Evolutionary conservation across 37 sponge, comb jelly and placozoan genomes (phyloP).

Genomic region (Lycopodina hypogea): DNA sequence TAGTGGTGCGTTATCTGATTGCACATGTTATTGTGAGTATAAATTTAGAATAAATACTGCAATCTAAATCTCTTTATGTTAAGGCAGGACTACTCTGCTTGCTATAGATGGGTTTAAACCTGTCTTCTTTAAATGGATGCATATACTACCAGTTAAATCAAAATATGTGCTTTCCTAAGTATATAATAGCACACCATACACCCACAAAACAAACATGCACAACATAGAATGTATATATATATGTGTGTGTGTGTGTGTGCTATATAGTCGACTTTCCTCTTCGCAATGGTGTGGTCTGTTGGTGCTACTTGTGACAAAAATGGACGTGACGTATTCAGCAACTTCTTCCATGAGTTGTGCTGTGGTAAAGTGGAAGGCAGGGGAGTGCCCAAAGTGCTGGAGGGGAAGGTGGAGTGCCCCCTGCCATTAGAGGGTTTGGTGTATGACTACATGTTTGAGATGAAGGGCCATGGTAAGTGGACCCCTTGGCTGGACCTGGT

Average conservation of each 20-base stretch:
- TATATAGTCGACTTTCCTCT: constrained; percentile 74
- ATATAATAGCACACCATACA: too few species aligned
- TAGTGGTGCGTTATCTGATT: constrained; percentile 15
- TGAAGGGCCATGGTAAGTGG: constrained; percentile 94
- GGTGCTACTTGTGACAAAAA: constrained; percentile 81
- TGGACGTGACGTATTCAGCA: constrained; percentile 83
- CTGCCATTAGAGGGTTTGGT: constrained; percentile 80
- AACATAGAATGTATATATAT: too few species aligned
- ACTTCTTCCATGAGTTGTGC: constrained; percentile 71
- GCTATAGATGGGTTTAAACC: too few species aligned
- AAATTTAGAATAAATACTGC: too few species aligned
- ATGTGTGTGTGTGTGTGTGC: too few species aligned
- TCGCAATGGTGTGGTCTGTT: constrained; percentile 87
- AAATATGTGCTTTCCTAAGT: too few species aligned
- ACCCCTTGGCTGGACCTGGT: constrained; percentile 90
- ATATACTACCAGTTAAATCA: too few species aligned
- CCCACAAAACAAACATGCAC: too few species aligned
- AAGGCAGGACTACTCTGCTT: too few species aligned
- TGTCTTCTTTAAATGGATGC: too few species aligned
- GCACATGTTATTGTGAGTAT: not conserved
- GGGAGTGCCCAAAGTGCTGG: constrained; percentile 48
- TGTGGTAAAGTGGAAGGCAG: constrained; percentile 57
- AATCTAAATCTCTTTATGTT: too few species aligned
- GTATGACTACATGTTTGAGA: constrained; percentile 95
- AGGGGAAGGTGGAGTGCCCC: constrained; percentile 92